Conservation (phyloP, 2,797 vertebrate species). For the Sebastes oblongus region DNA sequence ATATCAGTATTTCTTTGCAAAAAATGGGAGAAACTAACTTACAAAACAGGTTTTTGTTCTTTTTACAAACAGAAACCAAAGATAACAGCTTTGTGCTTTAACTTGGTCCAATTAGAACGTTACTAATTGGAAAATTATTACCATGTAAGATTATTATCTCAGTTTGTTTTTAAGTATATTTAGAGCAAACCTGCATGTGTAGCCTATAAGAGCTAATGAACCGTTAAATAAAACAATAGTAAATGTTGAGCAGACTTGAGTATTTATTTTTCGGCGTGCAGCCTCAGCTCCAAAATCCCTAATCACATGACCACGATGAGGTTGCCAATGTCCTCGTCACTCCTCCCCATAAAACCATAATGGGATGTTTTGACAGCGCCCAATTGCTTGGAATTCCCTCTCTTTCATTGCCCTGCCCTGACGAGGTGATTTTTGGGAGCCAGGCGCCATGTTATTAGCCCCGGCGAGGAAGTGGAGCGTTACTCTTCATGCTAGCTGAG, state of each 20-base stretch:
- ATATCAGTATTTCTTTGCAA: background rate
- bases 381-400: conserved; percentile 40
- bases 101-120: background rate
- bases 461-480: conserved; percentile 34
- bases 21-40: background rate
- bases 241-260: background rate
- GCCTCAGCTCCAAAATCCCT: background rate
- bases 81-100: background rate
- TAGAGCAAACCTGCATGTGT: background rate
- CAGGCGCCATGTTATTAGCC: conserved; percentile 31
- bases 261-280: background rate
- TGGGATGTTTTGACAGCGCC: conserved; percentile 68
- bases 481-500: conserved; percentile 54
- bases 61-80: background rate
- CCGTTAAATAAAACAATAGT: background rate
- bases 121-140: background rate
- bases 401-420: conserved; percentile 43
- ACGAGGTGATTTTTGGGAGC: conserved; percentile 47
- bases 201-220: background rate
- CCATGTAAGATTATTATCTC: background rate
- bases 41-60: background rate
- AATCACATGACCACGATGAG: background rate
- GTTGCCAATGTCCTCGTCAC: conserved; percentile 19
- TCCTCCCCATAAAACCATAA: conserved; percentile 60
- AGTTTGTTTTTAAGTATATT: background rate